These are phyloP conservation scores for Whitmania pigra DNA, from an alignment of 1,140 invertebrate species.

Conservation along the genomic window DNA sequence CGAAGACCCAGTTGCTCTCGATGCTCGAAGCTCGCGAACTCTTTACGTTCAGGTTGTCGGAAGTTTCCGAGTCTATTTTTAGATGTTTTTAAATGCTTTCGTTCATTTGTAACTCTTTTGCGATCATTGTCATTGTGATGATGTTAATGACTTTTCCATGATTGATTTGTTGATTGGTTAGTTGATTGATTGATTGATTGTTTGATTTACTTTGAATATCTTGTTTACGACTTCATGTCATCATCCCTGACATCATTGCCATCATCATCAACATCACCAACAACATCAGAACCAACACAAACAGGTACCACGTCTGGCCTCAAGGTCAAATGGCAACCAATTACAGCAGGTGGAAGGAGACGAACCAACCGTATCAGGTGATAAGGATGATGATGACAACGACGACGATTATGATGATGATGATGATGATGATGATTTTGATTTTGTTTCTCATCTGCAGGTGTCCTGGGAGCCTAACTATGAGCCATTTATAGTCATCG, in stretches of 20 bases:
- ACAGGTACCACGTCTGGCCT: constrained; percentile 50
- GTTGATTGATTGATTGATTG: not conserved
- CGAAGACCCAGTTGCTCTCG: constrained; percentile 63
- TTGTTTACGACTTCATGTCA: no score
- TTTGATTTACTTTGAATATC: not conserved
- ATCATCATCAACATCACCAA: not conserved
- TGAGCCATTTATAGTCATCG: constrained; percentile 77
- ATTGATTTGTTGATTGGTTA: not conserved
- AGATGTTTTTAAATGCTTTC: not conserved
- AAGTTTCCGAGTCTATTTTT: no score
- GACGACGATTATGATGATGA: not conserved
- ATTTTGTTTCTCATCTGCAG: constrained; percentile 42
- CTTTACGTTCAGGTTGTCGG: constrained; percentile 67
- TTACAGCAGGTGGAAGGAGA: constrained; percentile 66
- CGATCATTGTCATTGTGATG: not conserved
- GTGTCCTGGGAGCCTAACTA: constrained; percentile 78
- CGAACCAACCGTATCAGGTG: constrained; percentile 67
- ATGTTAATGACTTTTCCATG: not conserved
- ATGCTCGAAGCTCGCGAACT: constrained; percentile 61
- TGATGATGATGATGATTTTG: no score
- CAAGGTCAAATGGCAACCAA: constrained; percentile 76
- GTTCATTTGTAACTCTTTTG: not conserved
- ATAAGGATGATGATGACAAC: not conserved
- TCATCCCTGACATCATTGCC: no score
- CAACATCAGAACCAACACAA: constrained; percentile 10